phyloP scores from a whole-genome alignment of 1,140 invertebrate species.

The Ladona fulva region DNA sequence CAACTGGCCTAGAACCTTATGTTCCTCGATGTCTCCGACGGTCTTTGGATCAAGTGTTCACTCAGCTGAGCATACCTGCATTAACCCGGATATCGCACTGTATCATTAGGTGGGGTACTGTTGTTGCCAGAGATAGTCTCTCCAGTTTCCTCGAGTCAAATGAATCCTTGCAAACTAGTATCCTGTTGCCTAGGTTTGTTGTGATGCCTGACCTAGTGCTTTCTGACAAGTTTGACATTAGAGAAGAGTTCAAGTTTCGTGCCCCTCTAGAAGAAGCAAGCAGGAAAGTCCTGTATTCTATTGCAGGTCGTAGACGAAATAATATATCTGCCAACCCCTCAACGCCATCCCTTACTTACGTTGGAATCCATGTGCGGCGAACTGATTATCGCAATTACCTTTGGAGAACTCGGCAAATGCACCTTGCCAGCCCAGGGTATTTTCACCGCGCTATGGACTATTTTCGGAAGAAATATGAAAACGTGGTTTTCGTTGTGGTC shows the following conservation, averaged over 20 bases:
- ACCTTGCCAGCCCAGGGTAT: conserved; percentile 42
- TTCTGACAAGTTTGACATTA: conserved; percentile 45
- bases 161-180: conserved; percentile 49
- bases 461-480: conserved; percentile 41
- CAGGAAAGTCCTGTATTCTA: conserved; percentile 32
- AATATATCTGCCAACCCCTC: conserved; percentile 26
- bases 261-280: conserved; percentile 38
- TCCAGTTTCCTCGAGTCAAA: conserved; percentile 41
- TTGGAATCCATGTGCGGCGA: conserved; percentile 49
- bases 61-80: conserved; percentile 45
- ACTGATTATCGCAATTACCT: conserved; percentile 51
- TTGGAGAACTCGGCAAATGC: conserved; percentile 35
- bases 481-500: conserved; percentile 47
- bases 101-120: conserved; percentile 38
- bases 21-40: conserved; percentile 46
- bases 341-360: conserved; percentile 35
- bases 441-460: conserved; percentile 48
- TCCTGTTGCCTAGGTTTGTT: conserved; percentile 45
- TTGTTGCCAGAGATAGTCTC: conserved; percentile 28
- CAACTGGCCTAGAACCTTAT: conserved; percentile 48
- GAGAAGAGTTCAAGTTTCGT: conserved; percentile 46
- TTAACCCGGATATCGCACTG: conserved; percentile 47
- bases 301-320: conserved; percentile 30
- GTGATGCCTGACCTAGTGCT: conserved; percentile 46
- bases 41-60: conserved; percentile 45